phyloP scores from a whole-genome alignment of 2,888 invertebrate species.

The Athalia rosae region DNA sequence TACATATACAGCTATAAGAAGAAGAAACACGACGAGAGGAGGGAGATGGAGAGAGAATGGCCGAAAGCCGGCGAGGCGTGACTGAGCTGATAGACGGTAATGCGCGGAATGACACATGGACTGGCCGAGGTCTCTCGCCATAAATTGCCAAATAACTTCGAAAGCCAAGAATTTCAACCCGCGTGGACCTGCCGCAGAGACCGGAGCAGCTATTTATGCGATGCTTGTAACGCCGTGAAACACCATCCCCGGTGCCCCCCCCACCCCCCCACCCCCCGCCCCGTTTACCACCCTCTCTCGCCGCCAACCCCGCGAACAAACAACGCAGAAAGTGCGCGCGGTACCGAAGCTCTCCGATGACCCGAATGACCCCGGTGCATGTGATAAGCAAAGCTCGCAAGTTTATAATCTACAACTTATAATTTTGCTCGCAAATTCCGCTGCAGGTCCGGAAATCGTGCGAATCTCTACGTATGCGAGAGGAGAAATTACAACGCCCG shows the following conservation, averaged over 20 bases:
- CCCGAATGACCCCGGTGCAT: too few relatives aligned
- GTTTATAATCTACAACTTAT: not conserved
- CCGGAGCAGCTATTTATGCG: conserved; percentile 29
- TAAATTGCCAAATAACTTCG: conserved; percentile 64
- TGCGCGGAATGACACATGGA: conserved; percentile 65
- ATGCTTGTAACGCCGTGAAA: conserved; percentile 29
- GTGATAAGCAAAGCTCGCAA: too few relatives aligned
- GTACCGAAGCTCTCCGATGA: too few relatives aligned
- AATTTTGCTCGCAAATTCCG: not conserved
- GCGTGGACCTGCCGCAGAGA: not conserved
- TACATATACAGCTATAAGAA: not conserved
- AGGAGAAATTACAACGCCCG: too few relatives aligned
- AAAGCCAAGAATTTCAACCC: conserved; percentile 60
- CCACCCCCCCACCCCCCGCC: not conserved
- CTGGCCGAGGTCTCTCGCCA: conserved; percentile 62
- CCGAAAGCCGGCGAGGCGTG: conserved; percentile 55
- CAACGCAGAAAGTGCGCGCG: conserved; percentile 6
- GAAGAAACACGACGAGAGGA: not conserved
- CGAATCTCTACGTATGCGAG: too few relatives aligned
- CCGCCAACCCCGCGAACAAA: not conserved
- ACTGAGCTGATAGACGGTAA: conserved; percentile 65
- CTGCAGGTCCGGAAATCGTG: too few relatives aligned
- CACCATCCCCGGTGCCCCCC: not conserved
- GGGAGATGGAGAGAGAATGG: conserved; percentile 37
- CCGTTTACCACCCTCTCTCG: too few relatives aligned